Evolutionary conservation across 92 coral and sea anemone species (phyloP), one percentile per base, ranked within the genome.

Genomic region (Metridium senile): DNA sequence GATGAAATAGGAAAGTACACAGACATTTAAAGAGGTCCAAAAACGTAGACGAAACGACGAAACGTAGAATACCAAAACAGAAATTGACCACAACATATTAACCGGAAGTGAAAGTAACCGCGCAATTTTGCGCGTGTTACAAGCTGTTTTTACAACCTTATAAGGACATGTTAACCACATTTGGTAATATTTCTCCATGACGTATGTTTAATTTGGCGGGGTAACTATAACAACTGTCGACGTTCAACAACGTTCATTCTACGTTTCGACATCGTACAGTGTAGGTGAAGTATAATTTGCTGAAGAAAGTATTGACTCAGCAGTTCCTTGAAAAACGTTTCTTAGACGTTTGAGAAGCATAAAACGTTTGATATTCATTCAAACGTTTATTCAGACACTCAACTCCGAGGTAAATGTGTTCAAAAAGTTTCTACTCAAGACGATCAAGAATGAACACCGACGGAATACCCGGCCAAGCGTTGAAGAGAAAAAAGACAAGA

Each of bases 401-500:
- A 27, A 62, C 18, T 35, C 33, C 23, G 26, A 62, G 63, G 16
- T 58, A 29, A 23, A 79, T 79, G 84, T 79, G 84, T 79, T 79
- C 77, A 69, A 65, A 64, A 11, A 53, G 47, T 26, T 52, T 79
- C 28, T 27, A 23, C 74, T 66, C 66, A 31, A 67, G 83, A 78
- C 70, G 70, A 70, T 59, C 53, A 43, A 79, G 71, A 54, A 79
- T 79, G 84, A 79, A 79, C 76, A 57, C 76, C 75, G 87, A 82
- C 45, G 82, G 77, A 25, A 32, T 66, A 69, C 82, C 76, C 20
- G 63, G 65, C 10, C 76, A 81, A 65, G 78, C 78, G 20, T 18
- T 73, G 51, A 71, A 81, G 65, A 81, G 83, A 66, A 86, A 86
- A 82, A 91, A 91, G 82, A 73, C 92, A 9, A 78, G 97, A 21